Percentiles rank a stretch among this genome's conserved stretches.
Conservation (phyloP, 2,113 vertebrate genomes). For the Triplophysa siluroides region DNA sequence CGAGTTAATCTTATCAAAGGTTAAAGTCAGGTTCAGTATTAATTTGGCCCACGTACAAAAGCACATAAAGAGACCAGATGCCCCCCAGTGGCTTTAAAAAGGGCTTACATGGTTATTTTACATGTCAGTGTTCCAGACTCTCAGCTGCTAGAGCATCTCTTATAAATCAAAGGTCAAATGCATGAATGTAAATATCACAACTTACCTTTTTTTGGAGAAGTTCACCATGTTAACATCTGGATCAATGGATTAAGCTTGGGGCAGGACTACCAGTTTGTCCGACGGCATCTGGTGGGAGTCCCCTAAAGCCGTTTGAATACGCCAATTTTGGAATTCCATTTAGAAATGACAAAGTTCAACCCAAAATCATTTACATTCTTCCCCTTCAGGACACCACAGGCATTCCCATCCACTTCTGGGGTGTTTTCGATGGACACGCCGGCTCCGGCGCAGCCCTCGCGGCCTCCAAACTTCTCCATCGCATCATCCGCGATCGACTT, state of each 20-base stretch:
- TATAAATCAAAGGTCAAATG: neutral
- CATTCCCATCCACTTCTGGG: constrained; percentile 91
- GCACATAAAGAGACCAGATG: neutral
- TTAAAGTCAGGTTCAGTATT: neutral
- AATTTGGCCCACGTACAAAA: neutral
- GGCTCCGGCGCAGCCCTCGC: constrained; percentile 89
- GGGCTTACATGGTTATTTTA: neutral
- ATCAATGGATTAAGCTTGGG: too few relatives aligned
- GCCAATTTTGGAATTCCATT: neutral
- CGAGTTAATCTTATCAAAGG: constrained; percentile 33
- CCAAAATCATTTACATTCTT: neutral
- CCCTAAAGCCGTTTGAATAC: too few relatives aligned
- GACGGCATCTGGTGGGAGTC: too few relatives aligned
- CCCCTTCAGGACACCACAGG: constrained; percentile 74
- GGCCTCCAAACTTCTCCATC: constrained; percentile 87
- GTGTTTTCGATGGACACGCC: constrained; percentile 92
- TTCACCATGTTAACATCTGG: too few relatives aligned
- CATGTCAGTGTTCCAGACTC: too few relatives aligned
- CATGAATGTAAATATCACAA: too few relatives aligned
- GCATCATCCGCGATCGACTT: constrained; percentile 86
- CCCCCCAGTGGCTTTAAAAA: constrained; percentile 23
- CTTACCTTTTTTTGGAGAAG: too few relatives aligned
- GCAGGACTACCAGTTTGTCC: too few relatives aligned
- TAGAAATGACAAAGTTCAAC: neutral
- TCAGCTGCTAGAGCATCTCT: neutral